These are phyloP conservation scores for Heliconius ethilla DNA, from an alignment of 2,888 invertebrate genomes.

Conservation along the genomic window DNA sequence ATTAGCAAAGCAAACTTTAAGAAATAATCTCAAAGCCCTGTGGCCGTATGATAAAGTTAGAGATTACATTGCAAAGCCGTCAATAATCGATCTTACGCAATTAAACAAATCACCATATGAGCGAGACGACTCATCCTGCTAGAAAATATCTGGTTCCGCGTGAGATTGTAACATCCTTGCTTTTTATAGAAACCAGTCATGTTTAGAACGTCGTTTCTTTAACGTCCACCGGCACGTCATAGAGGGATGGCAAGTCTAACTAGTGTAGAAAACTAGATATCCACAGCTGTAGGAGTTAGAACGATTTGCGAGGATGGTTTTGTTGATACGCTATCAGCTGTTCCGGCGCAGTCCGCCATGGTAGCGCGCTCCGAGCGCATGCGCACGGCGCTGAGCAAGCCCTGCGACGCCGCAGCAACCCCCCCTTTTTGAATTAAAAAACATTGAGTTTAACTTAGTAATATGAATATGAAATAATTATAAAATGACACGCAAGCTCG, in stretches of 20 bases:
- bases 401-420: conserved; percentile 51
- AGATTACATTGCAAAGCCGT: conserved; percentile 56
- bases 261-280: conserved; percentile 77
- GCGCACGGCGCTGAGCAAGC: conserved; percentile 60
- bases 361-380: conserved; percentile 74
- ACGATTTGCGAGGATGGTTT: conserved; percentile 74
- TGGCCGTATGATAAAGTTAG: conserved; percentile 43
- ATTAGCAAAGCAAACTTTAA: conserved; percentile 16
- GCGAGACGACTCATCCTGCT: conserved; percentile 55
- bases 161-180: conserved; percentile 62
- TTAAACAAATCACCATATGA: conserved; percentile 62
- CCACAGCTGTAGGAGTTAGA: conserved; percentile 70
- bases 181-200: conserved; percentile 66
- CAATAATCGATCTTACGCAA: conserved; percentile 70
- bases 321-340: conserved; percentile 81
- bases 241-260: conserved; percentile 63
- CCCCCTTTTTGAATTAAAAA: conserved; percentile 38
- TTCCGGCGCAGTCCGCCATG: conserved; percentile 76
- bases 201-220: conserved; percentile 50
- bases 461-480: conserved; percentile 41
- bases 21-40: conserved; percentile 36
- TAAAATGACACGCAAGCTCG: conserved; percentile 58
- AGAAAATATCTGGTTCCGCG: conserved; percentile 70
- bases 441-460: conserved; percentile 14
- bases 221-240: conserved; percentile 48